These are phyloP conservation scores for Platyrinchus mystaceus DNA, from an alignment of 2,797 vertebrate genomes.

Conservation along the genomic window DNA sequence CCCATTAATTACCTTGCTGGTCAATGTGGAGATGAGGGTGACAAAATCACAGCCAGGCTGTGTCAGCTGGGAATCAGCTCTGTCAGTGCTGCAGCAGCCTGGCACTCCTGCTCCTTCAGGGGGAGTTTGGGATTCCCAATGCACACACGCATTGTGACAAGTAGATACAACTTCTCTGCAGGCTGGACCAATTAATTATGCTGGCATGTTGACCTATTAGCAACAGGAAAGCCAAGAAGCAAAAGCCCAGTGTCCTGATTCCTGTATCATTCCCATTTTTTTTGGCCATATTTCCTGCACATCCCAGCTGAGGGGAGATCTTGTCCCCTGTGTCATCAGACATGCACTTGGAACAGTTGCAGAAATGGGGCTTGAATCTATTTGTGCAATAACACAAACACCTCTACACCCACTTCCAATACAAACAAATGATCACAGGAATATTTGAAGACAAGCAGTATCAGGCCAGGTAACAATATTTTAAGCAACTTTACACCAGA, in stretches of 20 bases:
- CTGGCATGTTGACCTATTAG: neutral
- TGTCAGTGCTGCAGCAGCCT: neutral
- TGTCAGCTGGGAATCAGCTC: neutral
- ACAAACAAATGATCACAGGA: neutral
- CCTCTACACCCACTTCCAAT: neutral
- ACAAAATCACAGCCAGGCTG: neutral
- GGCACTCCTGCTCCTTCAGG: neutral
- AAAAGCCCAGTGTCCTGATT: neutral
- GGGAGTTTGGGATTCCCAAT: neutral
- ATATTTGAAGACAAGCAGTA: neutral
- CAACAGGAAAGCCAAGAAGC: neutral
- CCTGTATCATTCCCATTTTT: neutral
- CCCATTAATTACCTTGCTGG: neutral
- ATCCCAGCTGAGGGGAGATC: neutral
- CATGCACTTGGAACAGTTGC: neutral
- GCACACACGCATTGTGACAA: accelerated
- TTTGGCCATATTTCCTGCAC: neutral
- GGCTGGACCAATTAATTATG: neutral
- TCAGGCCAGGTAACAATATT: neutral
- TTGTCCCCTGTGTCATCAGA: neutral
- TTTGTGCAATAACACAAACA: neutral
- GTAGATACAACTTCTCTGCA: neutral
- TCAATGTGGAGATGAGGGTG: accelerated
- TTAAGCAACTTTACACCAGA: neutral
- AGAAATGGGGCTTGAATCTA: neutral